Percentiles rank a stretch among this genome's conserved stretches.
Conservation (phyloP, 2,113 vertebrate species). For the Myotis davidii region DNA sequence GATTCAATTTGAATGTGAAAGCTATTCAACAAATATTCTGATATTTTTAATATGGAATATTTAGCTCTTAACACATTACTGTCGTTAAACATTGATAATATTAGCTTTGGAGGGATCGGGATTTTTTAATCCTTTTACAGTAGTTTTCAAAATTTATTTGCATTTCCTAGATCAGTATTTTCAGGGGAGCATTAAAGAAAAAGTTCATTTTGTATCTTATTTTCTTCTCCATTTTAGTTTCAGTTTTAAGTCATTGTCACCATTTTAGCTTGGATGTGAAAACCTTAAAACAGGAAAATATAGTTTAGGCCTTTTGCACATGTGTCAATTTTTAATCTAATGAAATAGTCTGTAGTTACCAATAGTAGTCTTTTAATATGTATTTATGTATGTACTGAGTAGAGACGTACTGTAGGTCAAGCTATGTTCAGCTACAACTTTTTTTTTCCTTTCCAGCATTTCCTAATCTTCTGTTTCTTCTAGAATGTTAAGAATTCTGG, state of each 20-base stretch:
- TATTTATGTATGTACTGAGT: not conserved
- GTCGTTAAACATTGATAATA: conserved; percentile 30
- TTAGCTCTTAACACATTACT: not conserved
- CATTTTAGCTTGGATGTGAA: conserved; percentile 13
- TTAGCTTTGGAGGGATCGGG: not conserved
- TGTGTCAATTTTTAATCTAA: not conserved
- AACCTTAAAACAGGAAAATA: conserved; percentile 35
- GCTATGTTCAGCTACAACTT: not conserved
- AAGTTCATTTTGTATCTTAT: conserved; percentile 27
- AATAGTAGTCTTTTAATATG: not conserved
- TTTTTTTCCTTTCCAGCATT: not conserved
- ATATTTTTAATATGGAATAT: conserved; percentile 28
- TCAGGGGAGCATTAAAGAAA: not conserved
- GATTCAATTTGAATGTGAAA: conserved; percentile 45
- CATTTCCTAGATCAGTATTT: conserved; percentile 35
- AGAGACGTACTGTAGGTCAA: not conserved
- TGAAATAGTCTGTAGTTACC: not conserved
- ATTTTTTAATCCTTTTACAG: not conserved
- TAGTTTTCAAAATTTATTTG: conserved; percentile 52
- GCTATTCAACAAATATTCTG: conserved; percentile 27
- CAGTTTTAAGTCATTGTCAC: conserved; percentile 53
- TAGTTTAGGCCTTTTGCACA: not conserved
- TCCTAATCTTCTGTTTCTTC: not conserved
- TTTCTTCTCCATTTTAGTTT: conserved; percentile 63
- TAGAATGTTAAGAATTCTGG: conserved; percentile 30